Percentiles rank a stretch among this genome's conserved stretches.
phyloP scores from a whole-genome alignment of 2,888 invertebrate genomes.

The Platynereis dumerilii region DNA sequence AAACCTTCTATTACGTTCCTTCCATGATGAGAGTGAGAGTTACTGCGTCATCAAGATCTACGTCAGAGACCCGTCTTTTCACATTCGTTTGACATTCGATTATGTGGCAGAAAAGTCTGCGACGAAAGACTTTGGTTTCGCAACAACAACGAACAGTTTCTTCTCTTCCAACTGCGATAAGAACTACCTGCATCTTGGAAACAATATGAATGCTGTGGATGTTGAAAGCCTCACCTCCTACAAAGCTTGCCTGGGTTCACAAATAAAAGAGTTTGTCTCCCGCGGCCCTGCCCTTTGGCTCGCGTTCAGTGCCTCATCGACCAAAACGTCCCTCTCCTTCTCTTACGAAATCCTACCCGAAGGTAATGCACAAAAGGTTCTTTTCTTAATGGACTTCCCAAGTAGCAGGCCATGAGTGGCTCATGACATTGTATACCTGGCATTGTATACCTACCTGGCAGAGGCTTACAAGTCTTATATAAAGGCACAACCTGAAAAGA shows the following conservation, averaged over 20 bases:
- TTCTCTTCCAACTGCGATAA: slow-evolving; percentile 8
- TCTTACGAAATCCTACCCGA: slow-evolving; percentile 18
- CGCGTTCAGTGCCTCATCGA: slow-evolving; percentile 14
- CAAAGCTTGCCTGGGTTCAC: slow-evolving; percentile 37
- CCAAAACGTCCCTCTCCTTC: neutral
- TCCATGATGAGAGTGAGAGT: no score
- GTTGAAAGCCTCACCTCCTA: slow-evolving; percentile 41
- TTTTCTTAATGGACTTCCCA: neutral
- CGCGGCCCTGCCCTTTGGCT: slow-evolving; percentile 41
- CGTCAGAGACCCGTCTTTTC: no score
- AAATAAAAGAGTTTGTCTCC: slow-evolving; percentile 41
- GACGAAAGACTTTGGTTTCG: no score
- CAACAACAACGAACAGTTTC: neutral
- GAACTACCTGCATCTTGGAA: slow-evolving; percentile 18
- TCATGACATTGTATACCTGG: no score
- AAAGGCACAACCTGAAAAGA: no score
- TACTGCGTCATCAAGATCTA: no score
- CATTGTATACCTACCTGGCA: no score
- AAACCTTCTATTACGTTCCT: no score
- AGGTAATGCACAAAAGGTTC: neutral
- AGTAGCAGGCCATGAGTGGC: neutral
- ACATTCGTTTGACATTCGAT: no score
- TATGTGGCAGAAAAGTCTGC: no score
- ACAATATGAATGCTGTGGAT: slow-evolving; percentile 19
- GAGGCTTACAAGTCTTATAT: no score